Percentiles rank a stretch among this genome's conserved stretches.
These are phyloP conservation scores for Burhinus oedicnemus DNA, from an alignment of 2,113 vertebrate species.

Conservation along the genomic window DNA sequence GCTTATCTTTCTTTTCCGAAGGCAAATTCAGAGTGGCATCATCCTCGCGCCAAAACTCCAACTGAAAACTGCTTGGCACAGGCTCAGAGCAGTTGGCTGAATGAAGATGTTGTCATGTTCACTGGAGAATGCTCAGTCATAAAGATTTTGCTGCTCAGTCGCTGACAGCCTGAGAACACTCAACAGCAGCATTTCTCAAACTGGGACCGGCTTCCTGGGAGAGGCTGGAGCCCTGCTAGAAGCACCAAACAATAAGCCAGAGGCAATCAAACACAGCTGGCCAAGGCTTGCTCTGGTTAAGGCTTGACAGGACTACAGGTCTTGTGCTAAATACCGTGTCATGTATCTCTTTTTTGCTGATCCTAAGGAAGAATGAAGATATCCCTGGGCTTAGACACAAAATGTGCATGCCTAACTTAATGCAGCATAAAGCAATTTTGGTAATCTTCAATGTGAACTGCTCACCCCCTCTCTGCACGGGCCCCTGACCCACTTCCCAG, in stretches of 20 bases:
- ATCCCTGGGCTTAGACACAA: background rate
- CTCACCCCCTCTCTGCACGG: accelerated
- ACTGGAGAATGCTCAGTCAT: background rate
- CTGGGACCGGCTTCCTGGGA: background rate
- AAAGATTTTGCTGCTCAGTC: background rate
- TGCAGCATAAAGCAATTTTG: background rate
- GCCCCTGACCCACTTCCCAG: background rate
- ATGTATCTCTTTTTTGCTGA: background rate
- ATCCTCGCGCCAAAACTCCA: background rate
- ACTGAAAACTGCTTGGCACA: background rate
- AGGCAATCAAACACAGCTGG: background rate
- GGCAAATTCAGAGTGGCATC: background rate
- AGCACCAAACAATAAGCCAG: background rate
- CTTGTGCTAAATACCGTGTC: background rate
- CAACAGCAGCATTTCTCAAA: background rate
- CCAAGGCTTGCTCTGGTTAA: background rate
- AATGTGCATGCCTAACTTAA: background rate
- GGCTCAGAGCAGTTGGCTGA: background rate
- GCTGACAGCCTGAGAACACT: background rate
- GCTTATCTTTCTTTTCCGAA: background rate
- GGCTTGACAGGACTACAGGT: background rate
- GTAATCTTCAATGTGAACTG: background rate
- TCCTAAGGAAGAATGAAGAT: background rate
- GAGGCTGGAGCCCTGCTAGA: background rate
- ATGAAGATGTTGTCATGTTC: background rate